Percentiles rank a stretch among this genome's conserved stretches.
Evolutionary conservation across 2,113 vertebrate genomes (phyloP).

Genomic region (Phylloscopus whistleri): DNA sequence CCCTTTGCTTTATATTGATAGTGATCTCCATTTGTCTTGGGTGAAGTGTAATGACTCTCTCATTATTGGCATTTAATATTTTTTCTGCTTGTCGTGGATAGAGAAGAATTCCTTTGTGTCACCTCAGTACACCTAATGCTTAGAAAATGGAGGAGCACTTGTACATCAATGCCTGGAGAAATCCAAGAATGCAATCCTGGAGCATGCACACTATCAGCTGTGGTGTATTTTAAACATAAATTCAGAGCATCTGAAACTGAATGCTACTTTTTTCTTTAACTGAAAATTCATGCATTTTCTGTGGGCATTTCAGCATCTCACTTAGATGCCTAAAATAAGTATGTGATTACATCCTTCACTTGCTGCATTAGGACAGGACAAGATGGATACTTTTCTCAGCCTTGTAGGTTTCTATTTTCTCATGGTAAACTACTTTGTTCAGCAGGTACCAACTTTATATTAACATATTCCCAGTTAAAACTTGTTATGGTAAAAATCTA

Average conservation of each 20-base stretch:
- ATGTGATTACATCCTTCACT: not conserved
- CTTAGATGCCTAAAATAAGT: not conserved
- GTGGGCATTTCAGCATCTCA: not conserved
- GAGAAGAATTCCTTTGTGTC: not conserved
- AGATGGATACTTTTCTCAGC: not conserved
- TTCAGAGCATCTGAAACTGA: not conserved
- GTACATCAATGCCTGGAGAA: not conserved
- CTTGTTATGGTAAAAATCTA: not conserved
- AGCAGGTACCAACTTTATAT: not conserved
- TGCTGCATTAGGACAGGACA: not conserved
- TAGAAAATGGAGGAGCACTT: not conserved
- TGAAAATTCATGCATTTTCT: not conserved
- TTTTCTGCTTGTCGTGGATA: not conserved
- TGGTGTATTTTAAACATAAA: not conserved
- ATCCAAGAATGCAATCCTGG: not conserved
- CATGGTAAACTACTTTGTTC: not conserved
- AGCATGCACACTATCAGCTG: not conserved
- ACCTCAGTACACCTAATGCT: not conserved
- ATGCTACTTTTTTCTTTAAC: not conserved
- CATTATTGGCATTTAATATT: not conserved
- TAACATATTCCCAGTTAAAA: not conserved
- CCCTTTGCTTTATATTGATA: not conserved
- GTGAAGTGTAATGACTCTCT: not conserved
- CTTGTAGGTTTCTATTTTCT: not conserved
- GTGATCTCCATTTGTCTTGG: not conserved